Conservation (phyloP, 2,888 invertebrate genomes). For the Uloborus plumipes region DNA sequence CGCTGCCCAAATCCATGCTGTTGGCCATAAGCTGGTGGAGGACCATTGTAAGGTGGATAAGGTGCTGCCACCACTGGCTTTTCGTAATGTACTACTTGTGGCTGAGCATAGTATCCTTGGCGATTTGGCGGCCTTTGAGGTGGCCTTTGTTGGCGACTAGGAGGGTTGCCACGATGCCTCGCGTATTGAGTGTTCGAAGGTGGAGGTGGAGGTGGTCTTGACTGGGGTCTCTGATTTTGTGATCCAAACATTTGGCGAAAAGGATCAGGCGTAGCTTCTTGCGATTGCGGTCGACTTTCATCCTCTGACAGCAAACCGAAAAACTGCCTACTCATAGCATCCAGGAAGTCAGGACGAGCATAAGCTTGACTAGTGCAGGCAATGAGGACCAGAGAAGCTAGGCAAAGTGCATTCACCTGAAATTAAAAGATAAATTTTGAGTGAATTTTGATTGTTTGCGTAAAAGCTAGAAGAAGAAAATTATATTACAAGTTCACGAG, state of each 20-base stretch:
- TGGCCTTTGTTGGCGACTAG: constrained; percentile 14
- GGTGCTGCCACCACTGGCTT: too few species aligned
- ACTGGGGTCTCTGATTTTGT: constrained; percentile 13
- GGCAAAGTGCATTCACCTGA: constrained; percentile 5
- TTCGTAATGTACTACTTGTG: neutral
- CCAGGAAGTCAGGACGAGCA: constrained; percentile 42
- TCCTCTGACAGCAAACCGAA: constrained; percentile 36
- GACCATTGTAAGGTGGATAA: constrained; percentile 43
- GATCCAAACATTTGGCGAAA: constrained; percentile 53
- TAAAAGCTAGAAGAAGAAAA: too few species aligned
- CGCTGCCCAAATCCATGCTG: constrained; percentile 55
- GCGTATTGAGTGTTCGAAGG: neutral
- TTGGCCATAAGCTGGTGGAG: constrained; percentile 43
- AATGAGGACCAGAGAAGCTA: constrained; percentile 3
- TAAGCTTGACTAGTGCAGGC: constrained; percentile 1
- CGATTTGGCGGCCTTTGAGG: constrained; percentile 33
- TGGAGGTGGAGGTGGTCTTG: constrained; percentile 18
- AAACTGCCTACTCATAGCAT: constrained; percentile 56
- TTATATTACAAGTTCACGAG: too few species aligned
- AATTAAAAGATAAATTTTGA: constrained; percentile 5
- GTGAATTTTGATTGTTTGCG: neutral
- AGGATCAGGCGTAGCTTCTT: constrained; percentile 21
- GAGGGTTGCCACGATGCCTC: neutral
- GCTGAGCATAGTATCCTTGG: constrained; percentile 48
- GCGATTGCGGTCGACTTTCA: constrained; percentile 2